Percentiles rank a stretch among this genome's conserved stretches.
Conservation (phyloP, 1,140 invertebrate species). For the Polypedilum pembai region DNA sequence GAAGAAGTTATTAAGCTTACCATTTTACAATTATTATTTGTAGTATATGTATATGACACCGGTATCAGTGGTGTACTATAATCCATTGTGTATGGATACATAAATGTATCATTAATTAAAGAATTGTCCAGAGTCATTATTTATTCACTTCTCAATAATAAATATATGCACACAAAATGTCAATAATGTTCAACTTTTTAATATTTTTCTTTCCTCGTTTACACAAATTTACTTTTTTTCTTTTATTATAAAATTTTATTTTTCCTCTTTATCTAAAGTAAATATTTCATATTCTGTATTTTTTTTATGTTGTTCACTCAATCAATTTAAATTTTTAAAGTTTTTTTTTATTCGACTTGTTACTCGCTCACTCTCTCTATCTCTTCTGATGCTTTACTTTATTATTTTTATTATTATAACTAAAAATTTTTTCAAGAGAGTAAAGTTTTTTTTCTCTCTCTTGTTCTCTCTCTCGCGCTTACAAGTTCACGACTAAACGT, state of each 20-base stretch:
- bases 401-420: not conserved
- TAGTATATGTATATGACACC: not conserved
- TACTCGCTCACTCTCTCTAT: too few species aligned
- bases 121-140: conserved; percentile 15
- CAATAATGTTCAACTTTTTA: not conserved
- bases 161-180: not conserved
- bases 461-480: not conserved
- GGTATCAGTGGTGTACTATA: not conserved
- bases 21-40: not conserved
- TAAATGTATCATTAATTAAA: not conserved
- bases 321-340: not conserved
- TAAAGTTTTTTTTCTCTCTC: not conserved
- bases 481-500: not conserved
- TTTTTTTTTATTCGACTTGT: too few species aligned
- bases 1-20: not conserved
- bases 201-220: not conserved
- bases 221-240: not conserved
- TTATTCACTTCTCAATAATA: not conserved
- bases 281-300: not conserved
- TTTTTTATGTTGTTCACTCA: not conserved
- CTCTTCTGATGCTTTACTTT: not conserved
- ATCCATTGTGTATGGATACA: not conserved
- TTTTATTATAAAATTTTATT: not conserved
- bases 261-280: not conserved
- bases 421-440: not conserved